A percentile compares a stretch with the other conserved stretches of the same genome.
phyloP scores from a whole-genome alignment of 2,888 invertebrate genomes.

The Smittia sp. region DNA sequence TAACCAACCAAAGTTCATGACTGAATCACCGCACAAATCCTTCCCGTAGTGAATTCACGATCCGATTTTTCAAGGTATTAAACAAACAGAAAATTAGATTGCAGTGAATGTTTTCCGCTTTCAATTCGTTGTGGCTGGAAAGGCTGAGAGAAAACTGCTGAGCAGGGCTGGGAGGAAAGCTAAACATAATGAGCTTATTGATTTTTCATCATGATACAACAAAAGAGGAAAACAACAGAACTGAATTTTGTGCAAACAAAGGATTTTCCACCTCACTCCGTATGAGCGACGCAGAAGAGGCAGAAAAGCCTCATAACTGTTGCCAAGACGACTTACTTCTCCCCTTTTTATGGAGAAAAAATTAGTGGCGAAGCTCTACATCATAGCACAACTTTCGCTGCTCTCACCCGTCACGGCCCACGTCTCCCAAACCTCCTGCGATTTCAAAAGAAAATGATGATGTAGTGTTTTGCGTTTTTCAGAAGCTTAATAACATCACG shows the following conservation, averaged over 20 bases:
- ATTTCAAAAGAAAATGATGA: conserved; percentile 3
- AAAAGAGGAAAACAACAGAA: not conserved
- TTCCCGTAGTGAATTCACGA: too few species aligned
- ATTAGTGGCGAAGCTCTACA: not conserved
- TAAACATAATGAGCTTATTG: conserved; percentile 29
- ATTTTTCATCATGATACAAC: conserved; percentile 17
- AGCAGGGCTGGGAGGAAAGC: not conserved
- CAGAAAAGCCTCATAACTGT: not conserved
- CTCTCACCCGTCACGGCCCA: too few species aligned
- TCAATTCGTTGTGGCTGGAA: not conserved
- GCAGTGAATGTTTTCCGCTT: not conserved
- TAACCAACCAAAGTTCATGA: too few species aligned
- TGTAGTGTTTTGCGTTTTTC: not conserved
- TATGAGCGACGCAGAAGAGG: not conserved
- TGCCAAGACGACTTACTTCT: not conserved
- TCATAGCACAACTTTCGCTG: too few species aligned
- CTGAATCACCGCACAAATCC: too few species aligned
- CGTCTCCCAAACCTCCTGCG: not conserved
- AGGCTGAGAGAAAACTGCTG: too few species aligned
- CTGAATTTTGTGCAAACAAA: conserved; percentile 15
- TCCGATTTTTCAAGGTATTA: too few species aligned
- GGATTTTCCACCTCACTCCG: not conserved
- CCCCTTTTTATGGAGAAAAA: not conserved
- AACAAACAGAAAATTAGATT: not conserved
- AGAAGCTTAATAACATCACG: conserved; percentile 21